These are phyloP conservation scores for Ictalurus furcatus DNA, from an alignment of 2,113 vertebrate species.

Conservation along the genomic window DNA sequence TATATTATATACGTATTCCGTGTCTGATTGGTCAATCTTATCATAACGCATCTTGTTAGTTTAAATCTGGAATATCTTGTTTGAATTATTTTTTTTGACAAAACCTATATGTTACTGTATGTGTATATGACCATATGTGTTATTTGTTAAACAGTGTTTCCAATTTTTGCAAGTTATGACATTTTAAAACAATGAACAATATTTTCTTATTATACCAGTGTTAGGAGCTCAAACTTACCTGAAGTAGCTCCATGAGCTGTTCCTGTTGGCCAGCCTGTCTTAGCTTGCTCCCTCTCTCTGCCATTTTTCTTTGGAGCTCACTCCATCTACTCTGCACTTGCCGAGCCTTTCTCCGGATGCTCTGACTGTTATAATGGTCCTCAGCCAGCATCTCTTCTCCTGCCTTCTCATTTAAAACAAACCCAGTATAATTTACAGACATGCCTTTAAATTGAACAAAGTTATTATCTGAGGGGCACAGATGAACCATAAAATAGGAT, in stretches of 20 bases:
- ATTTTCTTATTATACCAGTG: not conserved
- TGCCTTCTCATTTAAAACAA: conserved; percentile 61
- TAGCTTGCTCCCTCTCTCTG: conserved; percentile 79
- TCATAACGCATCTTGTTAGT: not conserved
- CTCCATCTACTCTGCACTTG: conserved; percentile 77
- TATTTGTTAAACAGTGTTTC: not conserved
- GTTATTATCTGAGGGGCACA: not conserved
- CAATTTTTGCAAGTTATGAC: not conserved
- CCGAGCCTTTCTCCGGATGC: conserved; percentile 67
- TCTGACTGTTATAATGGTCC: conserved; percentile 65
- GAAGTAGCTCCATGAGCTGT: conserved; percentile 84
- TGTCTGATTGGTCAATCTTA: not conserved
- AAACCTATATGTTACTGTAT: not conserved
- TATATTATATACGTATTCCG: not conserved
- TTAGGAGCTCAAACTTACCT: conserved; percentile 66
- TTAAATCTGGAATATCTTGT: not conserved
- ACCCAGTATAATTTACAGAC: conserved; percentile 3
- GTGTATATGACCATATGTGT: not conserved
- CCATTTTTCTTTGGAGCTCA: conserved; percentile 77
- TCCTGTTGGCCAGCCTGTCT: conserved; percentile 83
- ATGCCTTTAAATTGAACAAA: not conserved
- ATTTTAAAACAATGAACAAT: not conserved
- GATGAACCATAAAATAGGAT: not conserved
- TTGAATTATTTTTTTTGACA: not conserved
- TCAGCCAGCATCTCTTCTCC: conserved; percentile 75